Base-by-base conservation (phyloP, 2,888 invertebrate genomes). In the Achlya flavicornis region DNA sequence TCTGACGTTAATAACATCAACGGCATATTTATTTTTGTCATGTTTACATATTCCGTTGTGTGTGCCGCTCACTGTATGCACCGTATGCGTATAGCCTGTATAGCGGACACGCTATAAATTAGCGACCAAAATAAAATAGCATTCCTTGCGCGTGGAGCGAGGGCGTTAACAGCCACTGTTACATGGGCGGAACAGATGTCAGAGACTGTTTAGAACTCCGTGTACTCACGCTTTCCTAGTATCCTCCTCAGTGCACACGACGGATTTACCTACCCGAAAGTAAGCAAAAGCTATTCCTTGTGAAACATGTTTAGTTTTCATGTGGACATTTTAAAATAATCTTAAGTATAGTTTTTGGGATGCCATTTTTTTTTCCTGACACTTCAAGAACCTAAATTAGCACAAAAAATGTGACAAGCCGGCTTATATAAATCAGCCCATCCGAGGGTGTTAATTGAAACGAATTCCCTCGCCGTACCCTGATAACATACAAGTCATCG, bases 391-490 rank as follows among this genome's bases (percentile, higher is more conserved):
- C 79, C 83, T 85, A 85, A 89, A 87, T 85, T 82, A 76, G 80
- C 81, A 79, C 88, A 88, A 87, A 89, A 90, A 89, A 88, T 78
- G 79, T 79, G 79, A 82, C 81, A 82, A 85, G 84, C 84, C 83
- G 79, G 83, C 79, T 79, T 78, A 78, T 77, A 90, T 92, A 92
- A 92, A 91, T 92, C 89, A 91, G 78, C 82, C 75, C 77, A 78
- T 70, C 75, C 43, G 41, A 60, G 84, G 84, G 91, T 92, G 93
- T 92, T 92, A 93, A 93, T 93, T 93, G 91, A 92, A 85, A 89
- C 87, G 90, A 89, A 90, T 90, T 86, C 87, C 80, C 82, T 76
- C 76, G 81, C 77, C 80, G 77, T 80, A 73, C 79, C 77, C 78
- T 78, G 88, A 88, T 89, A 90, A 77, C 75, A 66, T 71, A 72